Evolutionary conservation across 2,888 invertebrate genomes (phyloP), one percentile per base, ranked within the genome.

Genomic region (Clivina fossor): DNA sequence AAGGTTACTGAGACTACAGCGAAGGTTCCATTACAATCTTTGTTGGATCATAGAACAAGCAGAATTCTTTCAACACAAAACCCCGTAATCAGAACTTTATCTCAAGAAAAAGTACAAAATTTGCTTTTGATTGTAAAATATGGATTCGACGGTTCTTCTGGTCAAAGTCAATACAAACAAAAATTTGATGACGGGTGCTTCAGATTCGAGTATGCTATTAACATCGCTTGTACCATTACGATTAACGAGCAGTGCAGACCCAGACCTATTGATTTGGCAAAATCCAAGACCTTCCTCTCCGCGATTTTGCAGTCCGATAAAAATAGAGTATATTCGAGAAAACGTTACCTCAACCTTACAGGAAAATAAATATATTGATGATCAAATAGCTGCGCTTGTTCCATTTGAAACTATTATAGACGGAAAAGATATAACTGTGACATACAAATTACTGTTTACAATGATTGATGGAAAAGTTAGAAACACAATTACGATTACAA

Each of bases 381-480:
- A 51, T 16, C 55, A 61, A 53, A 51, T 57, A 33, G 19, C 37
- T 15, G 11, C 35, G 11, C 59, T 60, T 49, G 11, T 55, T 57
- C 16, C 18, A 35, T 35, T 35, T 35, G 35, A 35, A 35, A 35
- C 35, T 35, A 15, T 35, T 35, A 15, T 35, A 35, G 35, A n/a
- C n/a, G 35, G 35, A 15, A 35, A 35, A 15, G 15, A 35, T 7
- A 35, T 35, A 7, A 35, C 13, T 35, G n/a, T 58, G 7, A 59
- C 53, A 33, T 54, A 60, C 43, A 57, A 11, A 37, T 24, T 62
- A 11, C 5, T 57, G 19, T 28, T 56, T 30, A 63, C 62, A 37
- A 63, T 63, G 59, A 56, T 62, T 5, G 63, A 63, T 32, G 61
- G 57, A 4, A 62, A 62, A 41, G 59, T 58, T 5, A 56, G 47